Percentiles rank a stretch among this genome's conserved stretches.
Conservation (phyloP, 2,888 invertebrate genomes). For the Prenolepis imparis region DNA sequence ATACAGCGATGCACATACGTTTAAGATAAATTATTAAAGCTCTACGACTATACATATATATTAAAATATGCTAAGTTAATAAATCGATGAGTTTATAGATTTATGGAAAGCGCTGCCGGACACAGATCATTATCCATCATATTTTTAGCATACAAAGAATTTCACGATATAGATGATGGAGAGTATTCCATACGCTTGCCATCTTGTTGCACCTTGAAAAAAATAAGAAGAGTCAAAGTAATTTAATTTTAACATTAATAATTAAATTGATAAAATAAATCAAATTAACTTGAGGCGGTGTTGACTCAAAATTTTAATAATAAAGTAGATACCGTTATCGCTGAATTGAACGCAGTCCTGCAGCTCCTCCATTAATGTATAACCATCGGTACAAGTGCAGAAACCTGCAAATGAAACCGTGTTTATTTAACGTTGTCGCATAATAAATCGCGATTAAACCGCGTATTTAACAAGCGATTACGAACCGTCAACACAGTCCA, state of each 20-base stretch:
- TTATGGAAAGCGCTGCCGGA: neutral
- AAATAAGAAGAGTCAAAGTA: neutral
- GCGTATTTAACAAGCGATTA: neutral
- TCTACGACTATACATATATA: neutral
- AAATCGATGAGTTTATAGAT: neutral
- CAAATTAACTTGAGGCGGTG: neutral
- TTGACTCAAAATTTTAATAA: neutral
- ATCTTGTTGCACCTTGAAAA: conserved; percentile 24
- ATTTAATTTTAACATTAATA: neutral
- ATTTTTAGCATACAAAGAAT: conserved; percentile 12
- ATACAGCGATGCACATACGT: neutral
- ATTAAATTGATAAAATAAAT: neutral
- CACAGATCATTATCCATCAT: neutral
- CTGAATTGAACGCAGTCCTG: conserved; percentile 78
- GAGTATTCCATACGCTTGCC: conserved; percentile 27
- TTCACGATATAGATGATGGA: neutral
- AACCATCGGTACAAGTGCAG: conserved; percentile 80
- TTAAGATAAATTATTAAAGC: conserved; percentile 38
- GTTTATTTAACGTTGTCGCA: neutral
- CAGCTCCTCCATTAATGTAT: conserved; percentile 76
- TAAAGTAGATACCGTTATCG: conserved; percentile 74
- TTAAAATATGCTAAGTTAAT: conserved; percentile 26
- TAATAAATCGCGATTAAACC: neutral
- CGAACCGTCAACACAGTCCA: conserved; percentile 80
- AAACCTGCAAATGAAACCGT: conserved; percentile 66